Evolutionary conservation across 2,888 invertebrate genomes (phyloP), one percentile per base, ranked within the genome.

Genomic region (Cephus pygmeus): DNA sequence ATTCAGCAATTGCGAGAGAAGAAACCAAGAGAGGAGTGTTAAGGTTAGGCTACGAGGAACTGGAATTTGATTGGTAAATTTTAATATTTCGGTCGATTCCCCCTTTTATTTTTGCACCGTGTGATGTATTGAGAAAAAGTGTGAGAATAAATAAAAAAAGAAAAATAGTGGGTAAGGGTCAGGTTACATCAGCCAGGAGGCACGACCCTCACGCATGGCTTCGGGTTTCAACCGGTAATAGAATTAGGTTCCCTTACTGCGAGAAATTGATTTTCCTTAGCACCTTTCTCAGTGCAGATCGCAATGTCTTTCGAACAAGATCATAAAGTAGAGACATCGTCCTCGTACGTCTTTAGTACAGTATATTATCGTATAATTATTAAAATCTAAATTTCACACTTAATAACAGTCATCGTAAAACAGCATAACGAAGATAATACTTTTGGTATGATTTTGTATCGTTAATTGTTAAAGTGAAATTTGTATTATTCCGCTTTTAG

Each of bases 221-320:
- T 91, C 86, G 80, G 87, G 87, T 90, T 90, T 87, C 88, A 90
- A 89, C 90, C 87, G 86, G 89, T 90, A 91, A 90, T 90, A 83
- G 85, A 88, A 91, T 91, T 90, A 90, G 82, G 85, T 85, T 84
- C 82, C 81, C 77, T 30, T 56, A 9, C 56, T 31, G 69, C n/a
- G 36, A 73, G 56, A 82, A 85, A 86, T 88, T 84, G 87, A 86
- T 88, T 87, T 86, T 86, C 80, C 82, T 79, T 79, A 75, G 69
- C 9, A 68, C 73, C 56, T 35, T 11, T 31, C 75, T 85, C 86
- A 85, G 87, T 87, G 73, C 68, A 36, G 34, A 33, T 76, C 69
- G 77, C 77, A 73, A 83, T 86, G 85, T 85, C 85, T 73, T 76
- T 80, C 75, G 83, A 85, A 78, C 79, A 40, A 79, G 77, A 83